These are phyloP conservation scores for Phengaris alcon DNA, from an alignment of 2,888 invertebrate genomes.

Conservation along the genomic window DNA sequence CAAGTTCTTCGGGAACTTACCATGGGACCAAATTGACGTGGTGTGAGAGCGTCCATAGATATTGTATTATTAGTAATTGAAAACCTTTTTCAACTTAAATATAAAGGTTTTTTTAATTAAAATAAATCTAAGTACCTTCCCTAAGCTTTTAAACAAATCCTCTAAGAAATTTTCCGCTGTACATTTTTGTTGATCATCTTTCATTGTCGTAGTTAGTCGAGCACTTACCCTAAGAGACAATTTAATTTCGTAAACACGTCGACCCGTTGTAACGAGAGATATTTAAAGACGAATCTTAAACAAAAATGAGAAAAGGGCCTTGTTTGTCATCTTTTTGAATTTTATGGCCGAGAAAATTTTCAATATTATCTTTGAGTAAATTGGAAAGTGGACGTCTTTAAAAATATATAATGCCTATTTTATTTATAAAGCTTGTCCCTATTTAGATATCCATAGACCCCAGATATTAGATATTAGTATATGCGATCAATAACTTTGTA, in stretches of 20 bases:
- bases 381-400: not conserved
- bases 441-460: no score
- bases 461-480: no score
- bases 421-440: not conserved
- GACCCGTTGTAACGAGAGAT: not conserved
- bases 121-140: not conserved
- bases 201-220: slow-evolving; percentile 2
- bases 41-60: no score
- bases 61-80: no score
- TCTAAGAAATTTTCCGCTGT: not conserved
- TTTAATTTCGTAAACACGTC: slow-evolving; percentile 23
- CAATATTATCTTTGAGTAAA: not conserved
- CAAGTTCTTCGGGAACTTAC: no score
- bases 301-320: not conserved
- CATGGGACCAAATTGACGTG: no score
- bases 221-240: slow-evolving; percentile 15
- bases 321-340: slow-evolving; percentile 3
- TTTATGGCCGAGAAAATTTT: not conserved
- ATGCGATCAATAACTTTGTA: no score
- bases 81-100: not conserved
- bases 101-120: not conserved
- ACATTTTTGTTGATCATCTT: slow-evolving; percentile 19
- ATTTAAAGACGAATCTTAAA: not conserved
- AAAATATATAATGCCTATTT: not conserved
- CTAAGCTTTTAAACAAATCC: not conserved